Evolutionary conservation across 2,113 vertebrate genomes (phyloP).

Genomic region (Eurypyga helias): DNA sequence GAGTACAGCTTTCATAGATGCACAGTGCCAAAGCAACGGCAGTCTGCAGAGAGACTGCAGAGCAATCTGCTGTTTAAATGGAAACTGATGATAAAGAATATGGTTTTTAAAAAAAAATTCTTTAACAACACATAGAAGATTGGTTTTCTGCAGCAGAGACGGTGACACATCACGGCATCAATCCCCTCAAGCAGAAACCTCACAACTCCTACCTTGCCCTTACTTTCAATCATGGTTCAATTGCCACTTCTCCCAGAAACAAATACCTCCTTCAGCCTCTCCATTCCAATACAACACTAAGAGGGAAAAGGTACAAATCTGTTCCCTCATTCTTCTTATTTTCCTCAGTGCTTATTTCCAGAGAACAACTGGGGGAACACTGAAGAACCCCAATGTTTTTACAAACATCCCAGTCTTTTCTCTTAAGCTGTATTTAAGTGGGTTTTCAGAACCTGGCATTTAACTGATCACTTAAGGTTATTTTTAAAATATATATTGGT

Average conservation of each 20-base stretch:
- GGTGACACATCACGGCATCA: neutral
- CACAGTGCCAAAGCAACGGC: neutral
- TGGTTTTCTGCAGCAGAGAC: neutral
- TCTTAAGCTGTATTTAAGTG: neutral
- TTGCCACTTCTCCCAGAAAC: neutral
- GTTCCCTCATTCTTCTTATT: neutral
- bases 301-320: neutral
- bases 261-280: neutral
- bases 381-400: neutral
- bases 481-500: neutral
- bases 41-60: neutral
- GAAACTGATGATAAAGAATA: neutral
- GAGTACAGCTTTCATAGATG: neutral
- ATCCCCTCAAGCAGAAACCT: neutral
- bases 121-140: neutral
- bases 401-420: neutral
- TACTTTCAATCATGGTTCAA: neutral
- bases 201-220: neutral
- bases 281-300: neutral
- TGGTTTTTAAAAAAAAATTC: accelerated
- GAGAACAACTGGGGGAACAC: neutral
- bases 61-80: neutral
- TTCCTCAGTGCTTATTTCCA: neutral
- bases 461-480: neutral
- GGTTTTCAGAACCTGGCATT: neutral